Base-by-base conservation (phyloP, 1,140 invertebrate genomes). In the Drosophila parvula region DNA sequence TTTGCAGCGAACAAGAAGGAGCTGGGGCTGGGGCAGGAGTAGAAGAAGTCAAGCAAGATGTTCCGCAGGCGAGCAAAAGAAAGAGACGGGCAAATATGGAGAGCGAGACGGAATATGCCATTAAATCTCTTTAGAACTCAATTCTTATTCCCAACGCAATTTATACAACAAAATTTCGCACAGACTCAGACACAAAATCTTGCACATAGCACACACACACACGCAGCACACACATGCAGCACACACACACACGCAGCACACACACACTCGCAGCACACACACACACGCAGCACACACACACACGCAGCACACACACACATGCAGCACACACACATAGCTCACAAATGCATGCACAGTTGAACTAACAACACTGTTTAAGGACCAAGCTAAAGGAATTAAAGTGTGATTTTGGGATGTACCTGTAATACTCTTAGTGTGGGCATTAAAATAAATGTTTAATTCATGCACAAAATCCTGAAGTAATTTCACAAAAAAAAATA, bases 111-210 rank as follows among this genome's bases (percentile, higher is more conserved):
- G 79, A 64, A 71, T 47, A 69, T 79, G 78, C 86, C 85, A 90
- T 90, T 90, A 90, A 90, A 90, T 90, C 85, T 90, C 85, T 90
- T 90, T 85, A 90, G 85, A 90, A 90, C 85, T 90, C 81, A 90
- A 90, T 90, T 90, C 81, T 90, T 90, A 90, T 90, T 88, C 85
- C 85, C 85, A 90, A 85, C 78, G 81, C 85, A 90, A 90, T 90
- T 90, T 90, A 90, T 90, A 90, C 85, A 84, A 89, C 85, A 81
- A 89, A 89, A 89, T 79, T 89, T 73, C 57, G 80, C 41, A 69
- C 60, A 64, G 47, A 82, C 57, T 56, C 48, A 77, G 63, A 74
- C 58, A 73, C 48, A 61, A 58, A 27, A 65, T 63, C 34, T 38
- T 38, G 74, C 51, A 59, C 43, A 53, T 28, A 34, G 18, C 18